Conservation (phyloP, 2,113 vertebrate species). For the Aldabrachelys gigantea region DNA sequence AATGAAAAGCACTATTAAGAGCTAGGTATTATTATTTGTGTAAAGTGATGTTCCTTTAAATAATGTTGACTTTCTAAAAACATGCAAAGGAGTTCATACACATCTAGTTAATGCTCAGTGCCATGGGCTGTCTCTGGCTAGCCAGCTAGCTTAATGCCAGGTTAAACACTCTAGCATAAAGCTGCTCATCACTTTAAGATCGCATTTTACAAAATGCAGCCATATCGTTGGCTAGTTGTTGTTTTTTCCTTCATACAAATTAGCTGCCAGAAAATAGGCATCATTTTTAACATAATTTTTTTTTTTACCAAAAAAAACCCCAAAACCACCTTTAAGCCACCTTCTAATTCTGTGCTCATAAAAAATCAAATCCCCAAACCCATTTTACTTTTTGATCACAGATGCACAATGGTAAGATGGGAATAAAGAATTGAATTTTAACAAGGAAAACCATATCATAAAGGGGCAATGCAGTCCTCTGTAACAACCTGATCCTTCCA, state of each 20-base stretch:
- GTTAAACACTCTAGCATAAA: not conserved
- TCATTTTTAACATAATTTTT: not conserved
- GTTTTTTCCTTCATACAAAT: not conserved
- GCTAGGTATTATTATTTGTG: not conserved
- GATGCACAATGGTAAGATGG: not conserved
- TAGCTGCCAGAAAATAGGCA: not conserved
- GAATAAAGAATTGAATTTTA: not conserved
- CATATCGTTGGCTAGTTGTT: not conserved
- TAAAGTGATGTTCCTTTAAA: not conserved
- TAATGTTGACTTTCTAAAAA: not conserved
- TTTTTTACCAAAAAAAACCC: not conserved
- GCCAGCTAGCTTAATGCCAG: not conserved
- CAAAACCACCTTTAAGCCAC: not conserved
- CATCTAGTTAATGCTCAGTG: not conserved
- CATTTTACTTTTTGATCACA: fast-evolving
- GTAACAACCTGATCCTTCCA: not conserved
- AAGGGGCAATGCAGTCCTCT: not conserved
- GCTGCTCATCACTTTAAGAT: not conserved
- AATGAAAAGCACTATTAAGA: not conserved
- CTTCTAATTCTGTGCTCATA: not conserved
- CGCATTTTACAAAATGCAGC: not conserved
- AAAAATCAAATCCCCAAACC: not conserved
- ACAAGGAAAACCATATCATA: fast-evolving
- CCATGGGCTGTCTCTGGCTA: not conserved
- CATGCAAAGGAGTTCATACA: not conserved